Conservation (phyloP, 37 sponge, comb jelly and placozoan species). For the Cladorhizidae sp. region DNA sequence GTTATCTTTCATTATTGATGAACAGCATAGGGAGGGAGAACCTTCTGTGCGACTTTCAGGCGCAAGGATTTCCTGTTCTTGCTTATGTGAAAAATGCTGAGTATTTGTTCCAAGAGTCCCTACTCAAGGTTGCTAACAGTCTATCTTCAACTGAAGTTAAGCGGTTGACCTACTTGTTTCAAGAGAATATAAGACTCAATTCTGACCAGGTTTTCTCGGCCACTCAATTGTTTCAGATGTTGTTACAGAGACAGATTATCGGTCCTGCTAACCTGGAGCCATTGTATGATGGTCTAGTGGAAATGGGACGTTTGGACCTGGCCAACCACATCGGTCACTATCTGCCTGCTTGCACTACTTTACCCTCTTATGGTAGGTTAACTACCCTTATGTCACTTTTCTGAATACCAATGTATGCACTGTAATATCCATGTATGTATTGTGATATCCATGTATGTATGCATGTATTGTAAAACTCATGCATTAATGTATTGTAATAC, state of each 20-base stretch:
- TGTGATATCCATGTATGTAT: no score
- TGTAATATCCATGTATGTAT: no score
- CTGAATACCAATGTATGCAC: no score
- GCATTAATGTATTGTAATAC: no score
- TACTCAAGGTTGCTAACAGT: conserved; percentile 32
- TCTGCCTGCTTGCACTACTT: background rate
- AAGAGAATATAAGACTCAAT: background rate
- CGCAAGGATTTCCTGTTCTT: background rate
- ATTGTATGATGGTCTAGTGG: conserved; percentile 21
- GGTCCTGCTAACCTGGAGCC: conserved; percentile 21
- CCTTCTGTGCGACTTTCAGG: conserved; percentile 10
- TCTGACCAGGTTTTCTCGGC: conserved; percentile 38
- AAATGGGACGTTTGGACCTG: conserved; percentile 54
- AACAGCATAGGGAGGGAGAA: conserved; percentile 1
- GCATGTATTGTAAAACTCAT: no score
- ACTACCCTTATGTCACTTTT: no score
- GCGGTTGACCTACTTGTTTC: conserved; percentile 16
- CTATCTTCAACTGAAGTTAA: conserved; percentile 37
- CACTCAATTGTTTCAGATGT: conserved; percentile 43
- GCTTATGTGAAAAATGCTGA: background rate
- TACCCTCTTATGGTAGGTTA: no score
- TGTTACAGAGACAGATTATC: conserved; percentile 42
- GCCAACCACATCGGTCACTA: conserved; percentile 24
- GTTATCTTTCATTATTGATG: conserved; percentile 27
- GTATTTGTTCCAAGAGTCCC: conserved; percentile 22